Percentiles rank a stretch among this genome's conserved stretches.
Conservation (phyloP, 2,797 vertebrate genomes). For the Sciaenops ocellatus region DNA sequence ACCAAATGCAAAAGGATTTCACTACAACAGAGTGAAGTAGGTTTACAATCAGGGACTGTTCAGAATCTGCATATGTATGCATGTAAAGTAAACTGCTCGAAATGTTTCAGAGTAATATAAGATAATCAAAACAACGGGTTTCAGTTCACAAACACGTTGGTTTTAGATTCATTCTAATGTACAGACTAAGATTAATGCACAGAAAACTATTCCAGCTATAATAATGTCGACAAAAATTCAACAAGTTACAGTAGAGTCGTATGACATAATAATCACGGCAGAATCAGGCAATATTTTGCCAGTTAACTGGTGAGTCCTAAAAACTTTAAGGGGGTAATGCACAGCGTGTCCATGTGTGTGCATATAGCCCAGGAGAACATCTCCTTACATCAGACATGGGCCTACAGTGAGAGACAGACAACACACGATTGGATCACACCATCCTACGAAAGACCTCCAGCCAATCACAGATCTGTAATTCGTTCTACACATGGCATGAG, state of each 20-base stretch:
- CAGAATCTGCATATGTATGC: neutral
- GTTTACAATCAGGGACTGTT: constrained; percentile 4
- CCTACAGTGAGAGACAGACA: constrained; percentile 24
- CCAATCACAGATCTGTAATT: constrained; percentile 66
- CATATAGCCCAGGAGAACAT: constrained; percentile 2
- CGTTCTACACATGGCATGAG: constrained; percentile 44
- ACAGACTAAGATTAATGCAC: neutral
- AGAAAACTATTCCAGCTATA: neutral
- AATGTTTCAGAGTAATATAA: neutral
- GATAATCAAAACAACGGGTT: constrained; percentile 12
- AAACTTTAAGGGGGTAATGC: constrained; percentile 28
- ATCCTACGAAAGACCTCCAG: constrained; percentile 47
- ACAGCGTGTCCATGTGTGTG: constrained; percentile 11
- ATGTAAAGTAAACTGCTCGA: constrained; percentile 11
- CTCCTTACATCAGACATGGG: constrained; percentile 14
- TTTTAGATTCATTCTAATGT: neutral
- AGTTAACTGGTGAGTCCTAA: constrained; percentile 38
- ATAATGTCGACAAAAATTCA: constrained; percentile 27
- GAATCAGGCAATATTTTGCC: constrained; percentile 31
- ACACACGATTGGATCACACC: constrained; percentile 74
- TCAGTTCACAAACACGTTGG: neutral
- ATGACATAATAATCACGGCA: constrained; percentile 41
- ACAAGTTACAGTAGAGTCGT: constrained; percentile 49
- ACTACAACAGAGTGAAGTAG: constrained; percentile 25
- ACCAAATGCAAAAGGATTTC: constrained; percentile 25